Evolutionary conservation across 1,140 invertebrate species (phyloP).

Genomic region (Caenorhabditis brenneri): DNA sequence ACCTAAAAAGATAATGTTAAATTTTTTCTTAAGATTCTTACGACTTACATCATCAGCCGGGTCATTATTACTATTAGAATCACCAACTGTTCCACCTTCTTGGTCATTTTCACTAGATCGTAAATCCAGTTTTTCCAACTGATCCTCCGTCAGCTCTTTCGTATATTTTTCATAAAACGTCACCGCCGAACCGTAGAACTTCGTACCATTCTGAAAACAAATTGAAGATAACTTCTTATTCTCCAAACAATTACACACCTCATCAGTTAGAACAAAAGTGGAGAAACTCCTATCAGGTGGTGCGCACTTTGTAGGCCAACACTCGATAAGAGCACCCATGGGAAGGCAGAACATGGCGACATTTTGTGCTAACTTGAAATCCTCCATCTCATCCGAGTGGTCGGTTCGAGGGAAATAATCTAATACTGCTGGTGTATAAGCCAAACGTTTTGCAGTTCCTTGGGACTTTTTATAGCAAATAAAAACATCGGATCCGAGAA

Average conservation of each 20-base stretch:
- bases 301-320: slow-evolving; percentile 86
- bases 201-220: slow-evolving; percentile 63
- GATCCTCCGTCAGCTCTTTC: slow-evolving; percentile 77
- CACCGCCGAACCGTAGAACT: slow-evolving; percentile 87
- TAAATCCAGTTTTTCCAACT: slow-evolving; percentile 77
- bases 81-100: slow-evolving; percentile 42
- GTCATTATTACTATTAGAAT: slow-evolving; percentile 51
- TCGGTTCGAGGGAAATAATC: slow-evolving; percentile 64
- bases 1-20: slow-evolving; percentile 56
- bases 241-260: slow-evolving; percentile 68
- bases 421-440: slow-evolving; percentile 74
- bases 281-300: slow-evolving; percentile 89
- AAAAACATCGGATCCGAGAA: slow-evolving; percentile 89
- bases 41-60: slow-evolving; percentile 53
- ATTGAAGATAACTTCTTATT: not conserved
- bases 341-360: slow-evolving; percentile 96
- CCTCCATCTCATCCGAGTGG: slow-evolving; percentile 72
- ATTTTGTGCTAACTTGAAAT: slow-evolving; percentile 83
- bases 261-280: slow-evolving; percentile 94
- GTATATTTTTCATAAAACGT: slow-evolving; percentile 90
- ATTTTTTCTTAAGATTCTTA: too few species aligned
- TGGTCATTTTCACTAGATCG: slow-evolving; percentile 13
- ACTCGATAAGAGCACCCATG: slow-evolving; percentile 96
- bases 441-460: slow-evolving; percentile 80
- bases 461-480: slow-evolving; percentile 99